Base-by-base conservation (phyloP, 2,888 invertebrate species). In the Ophion ellenae region DNA sequence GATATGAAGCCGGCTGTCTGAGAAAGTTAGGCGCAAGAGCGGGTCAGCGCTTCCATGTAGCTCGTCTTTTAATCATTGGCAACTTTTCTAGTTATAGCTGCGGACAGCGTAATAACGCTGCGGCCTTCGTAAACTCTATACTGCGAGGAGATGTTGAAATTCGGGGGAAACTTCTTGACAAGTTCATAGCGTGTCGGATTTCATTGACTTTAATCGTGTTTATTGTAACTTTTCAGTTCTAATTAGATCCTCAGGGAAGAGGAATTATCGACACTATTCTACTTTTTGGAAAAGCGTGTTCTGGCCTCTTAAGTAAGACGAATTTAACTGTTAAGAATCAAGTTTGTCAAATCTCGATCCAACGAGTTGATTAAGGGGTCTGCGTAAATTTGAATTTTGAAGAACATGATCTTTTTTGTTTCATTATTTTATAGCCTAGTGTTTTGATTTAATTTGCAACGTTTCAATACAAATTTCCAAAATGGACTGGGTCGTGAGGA, bases 41-140 rank as follows among this genome's bases (percentile, higher is more conserved):
- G 36, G 71, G 53, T 71, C n/a, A 59, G 74, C 63, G 32, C 79
- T 73, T 77, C 63, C 28, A 14, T 59, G 9, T 28, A n/a, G 36
- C 40, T 45, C 57, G 64, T 20, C 73, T 79, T 61, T 80, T 85
- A 85, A 87, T 83, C 73, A 87, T 85, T 74, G 10, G 53, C 73
- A 87, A 87, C 74, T 87, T 87, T 87, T 83, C 83, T 85, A 83
- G 81, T 85, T 85, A 83, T 59, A 71, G 61, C 69, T 32, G 28
- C 17, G 47, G 32, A 32, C n/a, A 69, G 40, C 53, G 73, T 67
- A 63, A 63, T 64, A 45, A 63, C 73, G 61, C 63, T 63, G 57
- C 47, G 76, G 69, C 67, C 53, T 47, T 32, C 10, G 17, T 69
- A 57, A 80, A 80, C 61, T 73, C 71, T 11, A 61, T 69, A 14